Evolutionary conservation across 92 coral and sea anemone species (phyloP).

Genomic region (Virgularia gustaviana): DNA sequence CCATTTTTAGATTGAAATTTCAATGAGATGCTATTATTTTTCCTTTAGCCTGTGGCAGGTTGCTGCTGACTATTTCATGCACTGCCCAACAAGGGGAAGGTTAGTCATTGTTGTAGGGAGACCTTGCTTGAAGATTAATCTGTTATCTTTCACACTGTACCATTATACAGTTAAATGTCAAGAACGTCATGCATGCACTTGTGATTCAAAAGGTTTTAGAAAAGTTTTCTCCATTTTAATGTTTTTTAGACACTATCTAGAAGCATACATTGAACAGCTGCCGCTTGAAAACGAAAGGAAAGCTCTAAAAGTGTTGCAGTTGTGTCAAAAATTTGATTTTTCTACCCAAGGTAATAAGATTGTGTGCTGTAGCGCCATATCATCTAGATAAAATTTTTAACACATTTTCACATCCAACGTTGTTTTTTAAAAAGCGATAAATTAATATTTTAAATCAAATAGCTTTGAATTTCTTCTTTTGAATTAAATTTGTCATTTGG

Average conservation of each 20-base stretch:
- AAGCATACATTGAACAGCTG: conserved; percentile 86
- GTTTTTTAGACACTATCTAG: conserved; percentile 71
- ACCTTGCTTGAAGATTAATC: not conserved
- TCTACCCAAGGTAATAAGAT: conserved; percentile 64
- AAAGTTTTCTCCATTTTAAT: not conserved
- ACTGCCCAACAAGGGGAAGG: conserved; percentile 92
- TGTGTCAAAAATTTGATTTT: conserved; percentile 81
- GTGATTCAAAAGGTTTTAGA: too few species aligned
- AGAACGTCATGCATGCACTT: too few species aligned
- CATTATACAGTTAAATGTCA: too few species aligned
- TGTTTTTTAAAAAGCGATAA: not conserved
- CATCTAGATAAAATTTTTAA: not conserved
- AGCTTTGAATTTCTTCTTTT: too few species aligned
- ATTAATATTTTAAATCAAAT: too few species aligned
- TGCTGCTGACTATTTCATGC: conserved; percentile 82
- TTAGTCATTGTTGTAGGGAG: conserved; percentile 13
- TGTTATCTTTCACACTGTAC: not conserved
- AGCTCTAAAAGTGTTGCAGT: conserved; percentile 77
- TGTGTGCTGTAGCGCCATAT: too few species aligned
- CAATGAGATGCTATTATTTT: not conserved
- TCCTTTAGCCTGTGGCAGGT: conserved; percentile 80
- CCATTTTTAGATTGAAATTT: too few species aligned
- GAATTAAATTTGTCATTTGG: too few species aligned
- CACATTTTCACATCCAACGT: not conserved
- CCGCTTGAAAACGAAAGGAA: conserved; percentile 94